Conservation (phyloP, 2,888 invertebrate genomes). For the Hypercompe scribonia region DNA sequence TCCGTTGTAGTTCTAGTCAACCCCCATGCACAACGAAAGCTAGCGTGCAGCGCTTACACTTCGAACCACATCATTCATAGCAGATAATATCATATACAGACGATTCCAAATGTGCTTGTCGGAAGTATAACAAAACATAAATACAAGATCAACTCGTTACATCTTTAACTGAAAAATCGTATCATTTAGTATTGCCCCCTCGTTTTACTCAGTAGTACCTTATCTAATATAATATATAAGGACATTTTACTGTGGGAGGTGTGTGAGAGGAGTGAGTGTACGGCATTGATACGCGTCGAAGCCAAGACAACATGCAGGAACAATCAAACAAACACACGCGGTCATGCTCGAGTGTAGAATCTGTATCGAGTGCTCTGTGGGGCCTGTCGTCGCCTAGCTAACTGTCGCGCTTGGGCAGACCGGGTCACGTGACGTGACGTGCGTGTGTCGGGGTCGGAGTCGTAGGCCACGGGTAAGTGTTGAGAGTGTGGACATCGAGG, state of each 20-base stretch:
- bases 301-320: slow-evolving; percentile 86
- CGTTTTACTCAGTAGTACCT: slow-evolving; percentile 50
- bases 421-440: slow-evolving; percentile 46
- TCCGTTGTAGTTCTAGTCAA: slow-evolving; percentile 83
- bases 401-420: slow-evolving; percentile 35
- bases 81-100: slow-evolving; percentile 66
- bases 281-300: slow-evolving; percentile 71
- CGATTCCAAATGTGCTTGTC: slow-evolving; percentile 73
- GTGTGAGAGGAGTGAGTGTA: slow-evolving; percentile 74
- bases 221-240: slow-evolving; percentile 51
- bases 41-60: slow-evolving; percentile 85
- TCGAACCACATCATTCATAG: slow-evolving; percentile 80
- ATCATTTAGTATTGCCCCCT: slow-evolving; percentile 51
- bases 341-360: slow-evolving; percentile 79
- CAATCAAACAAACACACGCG: slow-evolving; percentile 78
- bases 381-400: slow-evolving; percentile 62
- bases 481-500: slow-evolving; percentile 76
- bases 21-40: slow-evolving; percentile 86
- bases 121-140: slow-evolving; percentile 61
- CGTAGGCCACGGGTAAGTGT: slow-evolving; percentile 70
- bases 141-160: slow-evolving; percentile 51
- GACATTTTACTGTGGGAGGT: slow-evolving; percentile 64
- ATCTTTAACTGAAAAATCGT: slow-evolving; percentile 50
- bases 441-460: slow-evolving; percentile 56
- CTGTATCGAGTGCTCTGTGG: slow-evolving; percentile 82